Evolutionary conservation across 1,140 invertebrate genomes (phyloP).

Genomic region (Heliconius hewitsoni): DNA sequence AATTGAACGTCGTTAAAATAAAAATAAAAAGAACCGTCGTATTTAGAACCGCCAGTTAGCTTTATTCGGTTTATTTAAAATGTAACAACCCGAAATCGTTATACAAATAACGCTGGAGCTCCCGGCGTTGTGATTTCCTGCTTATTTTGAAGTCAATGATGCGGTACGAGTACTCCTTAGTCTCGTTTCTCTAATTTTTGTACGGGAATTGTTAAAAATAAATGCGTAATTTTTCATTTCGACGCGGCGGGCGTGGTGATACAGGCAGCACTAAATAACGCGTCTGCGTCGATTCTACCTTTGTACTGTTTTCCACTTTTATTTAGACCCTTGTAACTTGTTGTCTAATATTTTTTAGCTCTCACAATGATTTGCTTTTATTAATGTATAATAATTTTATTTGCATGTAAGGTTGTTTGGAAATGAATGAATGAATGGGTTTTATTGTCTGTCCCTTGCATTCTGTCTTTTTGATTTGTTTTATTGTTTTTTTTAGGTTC

Average conservation of each 20-base stretch:
- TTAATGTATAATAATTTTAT: slow-evolving; percentile 62
- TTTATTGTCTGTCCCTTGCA: neutral
- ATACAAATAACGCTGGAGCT: slow-evolving; percentile 70
- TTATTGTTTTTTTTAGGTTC: no score
- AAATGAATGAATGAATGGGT: slow-evolving; percentile 13
- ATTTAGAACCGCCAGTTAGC: slow-evolving; percentile 57
- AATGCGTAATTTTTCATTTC: slow-evolving; percentile 79
- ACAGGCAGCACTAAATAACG: slow-evolving; percentile 75
- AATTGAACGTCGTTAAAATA: slow-evolving; percentile 22
- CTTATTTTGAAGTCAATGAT: slow-evolving; percentile 80
- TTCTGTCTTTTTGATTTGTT: neutral
- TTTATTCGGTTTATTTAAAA: slow-evolving; percentile 74
- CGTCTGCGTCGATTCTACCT: slow-evolving; percentile 55
- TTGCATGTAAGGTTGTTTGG: slow-evolving; percentile 28
- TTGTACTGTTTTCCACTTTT: slow-evolving; percentile 61
- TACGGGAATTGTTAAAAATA: slow-evolving; percentile 79
- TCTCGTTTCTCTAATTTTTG: slow-evolving; percentile 79
- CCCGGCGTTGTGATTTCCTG: slow-evolving; percentile 75
- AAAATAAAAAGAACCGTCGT: slow-evolving; percentile 41
- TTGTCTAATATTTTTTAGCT: slow-evolving; percentile 53
- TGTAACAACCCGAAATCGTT: slow-evolving; percentile 72
- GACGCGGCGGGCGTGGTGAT: slow-evolving; percentile 75
- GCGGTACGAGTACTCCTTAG: slow-evolving; percentile 76
- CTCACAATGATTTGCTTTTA: slow-evolving; percentile 59
- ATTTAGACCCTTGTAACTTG: slow-evolving; percentile 50